phyloP scores from a whole-genome alignment of 2,113 vertebrate species.

The Riparia riparia region DNA sequence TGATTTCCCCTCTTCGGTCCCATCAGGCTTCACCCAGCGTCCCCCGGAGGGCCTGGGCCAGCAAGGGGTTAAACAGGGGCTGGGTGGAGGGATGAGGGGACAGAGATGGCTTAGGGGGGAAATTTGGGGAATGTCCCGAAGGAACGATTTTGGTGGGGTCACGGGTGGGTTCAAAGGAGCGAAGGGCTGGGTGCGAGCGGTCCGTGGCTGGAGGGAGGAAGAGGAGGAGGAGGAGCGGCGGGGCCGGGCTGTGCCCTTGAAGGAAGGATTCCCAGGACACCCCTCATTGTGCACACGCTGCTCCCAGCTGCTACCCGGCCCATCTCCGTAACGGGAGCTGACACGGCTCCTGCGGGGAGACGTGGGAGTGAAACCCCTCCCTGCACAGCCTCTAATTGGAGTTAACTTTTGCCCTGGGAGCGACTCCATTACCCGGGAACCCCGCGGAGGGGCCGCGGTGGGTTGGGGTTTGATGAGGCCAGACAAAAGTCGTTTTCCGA shows the following conservation, averaged over 20 bases:
- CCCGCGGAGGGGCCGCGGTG: not conserved
- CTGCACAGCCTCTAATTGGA: slow-evolving; percentile 14
- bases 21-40: not conserved
- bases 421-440: slow-evolving; percentile 23
- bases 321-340: slow-evolving; percentile 51
- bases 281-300: slow-evolving; percentile 1
- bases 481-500: not conserved
- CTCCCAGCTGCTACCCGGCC: slow-evolving; percentile 29
- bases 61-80: not conserved
- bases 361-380: not conserved
- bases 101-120: fast-evolving
- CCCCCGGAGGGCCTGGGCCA: not conserved
- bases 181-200: not conserved
- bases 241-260: not conserved
- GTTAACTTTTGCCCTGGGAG: slow-evolving; percentile 54
- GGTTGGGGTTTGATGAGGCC: not conserved
- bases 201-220: not conserved
- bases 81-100: not conserved
- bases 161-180: fast-evolving
- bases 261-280: slow-evolving; percentile 16
- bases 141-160: not conserved
- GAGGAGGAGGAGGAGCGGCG: not conserved
- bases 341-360: not conserved
- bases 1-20: not conserved
- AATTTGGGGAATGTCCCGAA: fast-evolving